These are phyloP conservation scores for Drosophila niveifrons DNA, from an alignment of 2,888 invertebrate species.

Conservation along the genomic window DNA sequence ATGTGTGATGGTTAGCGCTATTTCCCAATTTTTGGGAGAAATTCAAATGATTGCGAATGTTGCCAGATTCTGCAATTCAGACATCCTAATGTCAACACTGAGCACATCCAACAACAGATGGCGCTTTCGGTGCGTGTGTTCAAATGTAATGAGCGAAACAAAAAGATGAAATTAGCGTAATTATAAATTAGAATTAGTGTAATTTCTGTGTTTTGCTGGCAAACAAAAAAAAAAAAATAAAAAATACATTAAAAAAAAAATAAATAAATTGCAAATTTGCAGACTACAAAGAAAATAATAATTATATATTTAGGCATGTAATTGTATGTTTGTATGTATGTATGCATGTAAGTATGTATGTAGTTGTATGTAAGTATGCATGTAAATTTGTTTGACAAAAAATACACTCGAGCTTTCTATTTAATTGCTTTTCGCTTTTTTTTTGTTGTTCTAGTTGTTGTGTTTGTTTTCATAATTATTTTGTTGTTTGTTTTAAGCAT, in stretches of 20 bases:
- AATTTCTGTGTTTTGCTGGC: constrained; percentile 16
- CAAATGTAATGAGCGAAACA: constrained; percentile 33
- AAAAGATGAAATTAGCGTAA: constrained; percentile 46
- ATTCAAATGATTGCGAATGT: not conserved
- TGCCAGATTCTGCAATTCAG: not conserved
- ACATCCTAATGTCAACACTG: not conserved
- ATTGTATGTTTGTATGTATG: constrained; percentile 26
- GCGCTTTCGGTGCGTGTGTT: not conserved
- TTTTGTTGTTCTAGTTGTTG: constrained; percentile 17
- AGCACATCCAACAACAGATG: not conserved
- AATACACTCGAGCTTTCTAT: constrained; percentile 65
- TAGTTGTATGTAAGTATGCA: constrained; percentile 47
- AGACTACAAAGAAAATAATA: constrained; percentile 47
- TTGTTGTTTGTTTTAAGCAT: constrained; percentile 47
- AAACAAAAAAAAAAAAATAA: constrained; percentile 48
- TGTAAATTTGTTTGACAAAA: constrained; percentile 78
- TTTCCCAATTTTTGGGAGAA: not conserved
- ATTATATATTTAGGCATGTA: constrained; percentile 39
- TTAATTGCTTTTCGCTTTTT: constrained; percentile 39
- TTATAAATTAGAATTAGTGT: constrained; percentile 56
- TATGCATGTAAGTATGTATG: constrained; percentile 24
- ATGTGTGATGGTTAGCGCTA: not conserved
- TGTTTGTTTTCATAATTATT: constrained; percentile 26
- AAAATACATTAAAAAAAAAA: constrained; percentile 23
- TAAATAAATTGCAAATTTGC: constrained; percentile 42